Evolutionary conservation across 2,888 invertebrate genomes (phyloP), one percentile per base, ranked within the genome.

Genomic region (Choreutis nemorana): DNA sequence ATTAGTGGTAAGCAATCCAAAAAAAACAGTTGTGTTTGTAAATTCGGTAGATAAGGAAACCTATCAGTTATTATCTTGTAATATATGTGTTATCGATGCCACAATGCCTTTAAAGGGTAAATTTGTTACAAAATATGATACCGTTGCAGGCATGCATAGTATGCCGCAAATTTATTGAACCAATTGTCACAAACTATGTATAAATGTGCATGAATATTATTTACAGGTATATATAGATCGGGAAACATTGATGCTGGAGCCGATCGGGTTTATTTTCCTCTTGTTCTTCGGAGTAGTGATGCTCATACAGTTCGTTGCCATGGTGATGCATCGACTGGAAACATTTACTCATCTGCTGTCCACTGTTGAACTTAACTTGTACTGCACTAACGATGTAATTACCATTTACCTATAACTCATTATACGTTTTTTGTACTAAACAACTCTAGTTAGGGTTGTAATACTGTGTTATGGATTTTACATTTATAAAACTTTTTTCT

Each of bases 241-340:
- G 62, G 92, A 93, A 48, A 94, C 91, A 57, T 78, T 97, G 10
- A 93, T 93, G 73, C 68, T 97, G 60, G 97, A 97, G 66, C 97
- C 97, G 0, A 96, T 97, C 42, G 94, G 98, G 62, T 83, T 97
- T 12, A 89, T 97, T 9, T 97, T 99, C 62, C 89, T 98, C 35
- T 86, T 95, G 62, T 97, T 98, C 84, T 99, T 98, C 77, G 96
- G 95, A 4, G 78, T 92, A 25, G 96, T 98, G 70, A 83, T 98
- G 71, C 61, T 94, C 10, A 90, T 97, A 37, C 97, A 99, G 79
- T 98, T 98, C 72, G 81, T 87, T 10, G 97, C 94, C 29, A 98
- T 98, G 97, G 71, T 98, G 77, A 90, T 95, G 82, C 98, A 98
- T 85, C 89, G 98, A 24, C 90, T 97, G 51, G 96, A 94, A 37